phyloP scores from a whole-genome alignment of 1,140 invertebrate genomes.

The Pseudomyrmex pallidus region DNA sequence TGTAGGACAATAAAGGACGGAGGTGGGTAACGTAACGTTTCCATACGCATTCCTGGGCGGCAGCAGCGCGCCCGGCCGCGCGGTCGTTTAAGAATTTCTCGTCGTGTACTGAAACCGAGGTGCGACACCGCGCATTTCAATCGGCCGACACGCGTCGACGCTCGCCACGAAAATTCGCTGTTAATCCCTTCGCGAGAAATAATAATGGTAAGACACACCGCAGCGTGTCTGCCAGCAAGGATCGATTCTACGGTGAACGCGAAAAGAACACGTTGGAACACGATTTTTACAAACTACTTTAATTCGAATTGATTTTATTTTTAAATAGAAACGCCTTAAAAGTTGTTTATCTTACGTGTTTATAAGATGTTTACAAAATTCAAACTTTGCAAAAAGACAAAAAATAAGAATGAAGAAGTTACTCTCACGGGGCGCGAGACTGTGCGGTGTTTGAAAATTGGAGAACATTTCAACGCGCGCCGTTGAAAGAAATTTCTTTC shows the following conservation, averaged over 20 bases:
- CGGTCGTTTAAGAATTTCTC: conserved; percentile 82
- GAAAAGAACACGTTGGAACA: background rate
- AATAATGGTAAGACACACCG: background rate
- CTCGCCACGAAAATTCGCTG: conserved; percentile 69
- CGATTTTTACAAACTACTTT: background rate
- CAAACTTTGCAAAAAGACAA: background rate
- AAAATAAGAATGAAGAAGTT: background rate
- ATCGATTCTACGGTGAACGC: too few relatives aligned
- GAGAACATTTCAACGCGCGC: background rate
- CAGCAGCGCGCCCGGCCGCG: conserved; percentile 74
- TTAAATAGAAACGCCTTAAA: background rate
- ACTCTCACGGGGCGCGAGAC: background rate
- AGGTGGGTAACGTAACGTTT: conserved; percentile 77
- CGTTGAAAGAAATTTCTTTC: background rate
- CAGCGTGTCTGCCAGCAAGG: too few relatives aligned
- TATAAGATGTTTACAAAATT: background rate
- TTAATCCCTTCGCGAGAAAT: conserved; percentile 36
- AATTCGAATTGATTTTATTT: background rate
- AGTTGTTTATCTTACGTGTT: background rate
- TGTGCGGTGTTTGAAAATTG: background rate
- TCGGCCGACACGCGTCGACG: conserved; percentile 76
- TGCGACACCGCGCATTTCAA: conserved; percentile 77
- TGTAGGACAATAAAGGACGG: conserved; percentile 78
- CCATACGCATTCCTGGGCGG: conserved; percentile 82
- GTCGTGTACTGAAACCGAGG: conserved; percentile 74